These are phyloP conservation scores for Pipistrellus pipistrellus DNA, from an alignment of 2,797 vertebrate genomes.

Conservation along the genomic window DNA sequence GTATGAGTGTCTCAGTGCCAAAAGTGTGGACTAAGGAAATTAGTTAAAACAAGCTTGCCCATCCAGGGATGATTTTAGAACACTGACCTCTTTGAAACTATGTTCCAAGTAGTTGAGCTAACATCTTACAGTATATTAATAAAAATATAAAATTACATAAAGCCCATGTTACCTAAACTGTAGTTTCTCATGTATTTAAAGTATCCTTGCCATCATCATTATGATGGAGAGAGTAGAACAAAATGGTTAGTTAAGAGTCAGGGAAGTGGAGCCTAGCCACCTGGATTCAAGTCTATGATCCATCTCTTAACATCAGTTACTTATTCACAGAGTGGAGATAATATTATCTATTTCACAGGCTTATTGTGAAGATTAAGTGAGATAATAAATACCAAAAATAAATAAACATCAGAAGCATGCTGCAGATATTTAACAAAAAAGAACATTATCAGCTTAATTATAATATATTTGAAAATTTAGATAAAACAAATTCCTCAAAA, in stretches of 20 bases:
- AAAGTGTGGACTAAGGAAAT: background rate
- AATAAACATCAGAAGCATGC: background rate
- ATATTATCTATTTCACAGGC: background rate
- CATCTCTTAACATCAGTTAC: background rate
- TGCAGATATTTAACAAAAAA: background rate
- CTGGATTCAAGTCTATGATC: background rate
- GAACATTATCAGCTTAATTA: background rate
- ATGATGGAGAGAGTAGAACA: background rate
- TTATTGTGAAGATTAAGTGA: background rate
- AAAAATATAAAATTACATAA: background rate
- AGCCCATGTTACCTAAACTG: background rate
- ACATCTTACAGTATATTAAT: background rate
- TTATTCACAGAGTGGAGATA: background rate
- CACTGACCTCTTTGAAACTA: background rate
- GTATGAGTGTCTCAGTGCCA: background rate
- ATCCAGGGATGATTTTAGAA: background rate
- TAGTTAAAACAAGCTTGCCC: background rate
- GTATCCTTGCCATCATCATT: background rate
- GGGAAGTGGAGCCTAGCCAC: background rate
- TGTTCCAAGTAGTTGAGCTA: background rate
- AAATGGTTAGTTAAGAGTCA: background rate
- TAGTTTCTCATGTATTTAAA: constrained; percentile 4
- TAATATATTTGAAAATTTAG: background rate
- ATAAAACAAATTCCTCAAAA: background rate
- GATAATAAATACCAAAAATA: background rate